phyloP scores from a whole-genome alignment of 1,140 invertebrate genomes.

The Akabosia matsudoensis region DNA sequence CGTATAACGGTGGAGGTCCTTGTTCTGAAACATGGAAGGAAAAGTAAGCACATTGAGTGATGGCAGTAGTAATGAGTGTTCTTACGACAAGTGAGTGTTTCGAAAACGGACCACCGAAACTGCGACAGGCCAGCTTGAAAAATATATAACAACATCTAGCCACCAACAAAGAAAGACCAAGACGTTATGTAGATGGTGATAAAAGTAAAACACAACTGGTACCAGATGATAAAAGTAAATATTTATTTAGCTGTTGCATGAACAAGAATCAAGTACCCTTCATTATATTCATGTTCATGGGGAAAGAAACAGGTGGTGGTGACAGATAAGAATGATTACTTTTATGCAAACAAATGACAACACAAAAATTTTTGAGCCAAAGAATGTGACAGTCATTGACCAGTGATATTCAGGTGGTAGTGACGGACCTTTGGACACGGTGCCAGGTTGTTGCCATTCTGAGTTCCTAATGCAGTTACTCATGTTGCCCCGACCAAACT shows the following conservation, averaged over 20 bases:
- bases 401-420: background rate
- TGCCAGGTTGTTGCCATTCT: too few species aligned
- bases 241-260: background rate
- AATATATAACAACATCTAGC: background rate
- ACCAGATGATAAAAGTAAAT: background rate
- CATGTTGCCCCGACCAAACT: too few species aligned
- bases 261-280: background rate
- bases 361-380: background rate
- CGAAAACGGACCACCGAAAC: too few species aligned
- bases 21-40: too few species aligned
- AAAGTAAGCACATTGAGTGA: too few species aligned
- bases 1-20: too few species aligned
- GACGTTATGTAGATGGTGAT: background rate
- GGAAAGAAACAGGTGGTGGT: background rate
- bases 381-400: slow-evolving; percentile 13
- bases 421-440: too few species aligned
- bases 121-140: too few species aligned
- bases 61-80: too few species aligned
- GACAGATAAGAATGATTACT: background rate
- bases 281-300: background rate
- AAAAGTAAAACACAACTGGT: background rate
- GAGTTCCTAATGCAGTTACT: too few species aligned
- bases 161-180: background rate
- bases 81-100: too few species aligned
- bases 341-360: background rate